phyloP scores from a whole-genome alignment of 2,797 vertebrate species.

The Prionace glauca region DNA sequence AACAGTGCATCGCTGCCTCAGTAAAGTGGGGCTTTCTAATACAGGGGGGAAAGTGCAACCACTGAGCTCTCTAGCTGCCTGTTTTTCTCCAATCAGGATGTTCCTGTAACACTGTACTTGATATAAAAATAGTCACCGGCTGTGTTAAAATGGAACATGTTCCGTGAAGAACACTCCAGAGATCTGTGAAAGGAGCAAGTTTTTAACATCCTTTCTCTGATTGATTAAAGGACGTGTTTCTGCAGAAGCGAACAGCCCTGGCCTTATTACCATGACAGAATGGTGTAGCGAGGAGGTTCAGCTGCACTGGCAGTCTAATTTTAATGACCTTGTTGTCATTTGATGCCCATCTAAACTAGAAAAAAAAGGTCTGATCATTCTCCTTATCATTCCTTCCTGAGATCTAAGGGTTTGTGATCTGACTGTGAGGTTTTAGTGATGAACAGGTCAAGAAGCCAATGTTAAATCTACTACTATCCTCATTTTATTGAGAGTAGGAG shows the following conservation, averaged over 20 bases:
- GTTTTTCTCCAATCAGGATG: not conserved
- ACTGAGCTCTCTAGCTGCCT: not conserved
- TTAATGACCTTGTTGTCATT: not conserved
- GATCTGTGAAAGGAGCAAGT: not conserved
- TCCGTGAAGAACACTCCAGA: not conserved
- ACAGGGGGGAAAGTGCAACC: not conserved
- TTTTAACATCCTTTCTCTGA: not conserved
- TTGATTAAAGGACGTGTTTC: not conserved
- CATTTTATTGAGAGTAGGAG: slow-evolving; percentile 17
- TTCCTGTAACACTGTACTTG: not conserved
- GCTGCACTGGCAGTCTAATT: not conserved
- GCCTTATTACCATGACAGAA: not conserved
- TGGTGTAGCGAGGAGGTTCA: not conserved
- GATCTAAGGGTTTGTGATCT: not conserved
- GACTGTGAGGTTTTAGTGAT: not conserved
- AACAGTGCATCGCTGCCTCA: not conserved
- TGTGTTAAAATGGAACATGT: not conserved
- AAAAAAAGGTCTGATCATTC: not conserved
- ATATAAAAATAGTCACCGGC: not conserved
- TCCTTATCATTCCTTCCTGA: not conserved
- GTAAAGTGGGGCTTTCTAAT: not conserved
- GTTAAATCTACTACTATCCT: not conserved
- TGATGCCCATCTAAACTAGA: slow-evolving; percentile 3
- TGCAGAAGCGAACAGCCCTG: not conserved
- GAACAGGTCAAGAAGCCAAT: not conserved